Evolutionary conservation across 2,113 vertebrate genomes (phyloP).

Genomic region (Phoxinus phoxinus): DNA sequence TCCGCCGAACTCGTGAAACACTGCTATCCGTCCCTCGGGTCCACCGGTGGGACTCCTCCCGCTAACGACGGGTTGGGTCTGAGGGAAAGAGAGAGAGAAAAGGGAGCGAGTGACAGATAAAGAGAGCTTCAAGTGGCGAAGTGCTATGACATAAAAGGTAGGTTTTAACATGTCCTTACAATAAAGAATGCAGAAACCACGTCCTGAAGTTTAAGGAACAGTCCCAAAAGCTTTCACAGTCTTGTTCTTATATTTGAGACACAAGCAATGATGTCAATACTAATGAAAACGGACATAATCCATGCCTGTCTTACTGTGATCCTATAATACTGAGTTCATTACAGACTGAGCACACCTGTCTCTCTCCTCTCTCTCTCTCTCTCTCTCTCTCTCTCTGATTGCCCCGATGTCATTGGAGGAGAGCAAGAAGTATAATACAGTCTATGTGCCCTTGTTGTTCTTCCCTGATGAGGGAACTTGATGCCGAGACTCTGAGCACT

Average conservation of each 20-base stretch:
- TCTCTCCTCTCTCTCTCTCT: neutral
- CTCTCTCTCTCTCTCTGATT: neutral
- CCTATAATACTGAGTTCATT: slow-evolving; percentile 36
- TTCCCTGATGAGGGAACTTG: slow-evolving; percentile 41
- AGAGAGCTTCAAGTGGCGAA: neutral
- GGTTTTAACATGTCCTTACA: neutral
- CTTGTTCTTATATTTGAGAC: neutral
- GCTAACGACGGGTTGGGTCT: slow-evolving; percentile 33
- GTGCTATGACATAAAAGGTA: neutral
- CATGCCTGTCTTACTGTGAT: slow-evolving; percentile 34
- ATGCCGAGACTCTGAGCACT: slow-evolving; percentile 20
- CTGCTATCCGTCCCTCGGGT: neutral
- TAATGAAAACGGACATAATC: slow-evolving; percentile 31
- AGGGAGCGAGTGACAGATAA: slow-evolving; percentile 1
- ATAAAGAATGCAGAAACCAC: neutral
- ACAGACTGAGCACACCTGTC: slow-evolving; percentile 20
- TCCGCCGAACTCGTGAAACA: slow-evolving; percentile 20
- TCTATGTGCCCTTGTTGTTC: slow-evolving; percentile 28
- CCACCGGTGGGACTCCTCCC: slow-evolving; percentile 39
- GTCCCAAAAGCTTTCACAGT: neutral
- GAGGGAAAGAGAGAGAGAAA: neutral
- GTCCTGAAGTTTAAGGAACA: neutral
- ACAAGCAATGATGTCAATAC: slow-evolving; percentile 6
- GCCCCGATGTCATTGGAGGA: neutral
- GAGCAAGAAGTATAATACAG: neutral